Base-by-base conservation (phyloP, 2,797 vertebrate species). In the Cephalopachus bancanus region DNA sequence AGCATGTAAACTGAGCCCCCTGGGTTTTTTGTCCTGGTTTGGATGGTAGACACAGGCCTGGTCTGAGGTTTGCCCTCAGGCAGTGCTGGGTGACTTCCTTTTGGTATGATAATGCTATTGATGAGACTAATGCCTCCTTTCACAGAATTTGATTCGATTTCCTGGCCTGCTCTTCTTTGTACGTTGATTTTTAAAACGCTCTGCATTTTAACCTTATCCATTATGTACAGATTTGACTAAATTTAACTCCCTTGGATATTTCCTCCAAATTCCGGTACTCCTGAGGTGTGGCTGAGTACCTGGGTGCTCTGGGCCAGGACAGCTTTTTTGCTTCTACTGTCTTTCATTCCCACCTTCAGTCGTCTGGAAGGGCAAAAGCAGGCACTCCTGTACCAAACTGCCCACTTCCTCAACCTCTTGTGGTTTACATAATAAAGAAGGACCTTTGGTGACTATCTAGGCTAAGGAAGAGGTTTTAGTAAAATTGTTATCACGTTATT, bases 61-160 rank as follows among this genome's bases (percentile, higher is more conserved):
- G 71, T 87, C 53, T 92, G 74, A 92, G 89, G 90, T 83, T 91
- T 59, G 75, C 51, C 80, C 30, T 44, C 60, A 84, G 62, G 78
- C 92, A 28, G 7, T 89, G 91, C 60, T 95, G 89, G 12, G 4
- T 51, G 81, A 74, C 85, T 93, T 97, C 85, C 92, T 93, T 97
- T 96, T 96, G 91, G 95, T 97, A 44, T 95, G 96, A 69, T 97
- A 96, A 97, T 96, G 16, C 4, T 92, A 89, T 97, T 97, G 96
- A 97, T 97, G 96, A 76, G 87, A 90, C 71, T 94, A 88, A 83
- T 90, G 91, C 88, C 95, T 83, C 84, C 88, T 95, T 92, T 95
- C 91, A 84, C 83, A 71, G 83, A 64, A 96, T 88, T 96, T 92
- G 88, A 97, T 96, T 96, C 78, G 94, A 92, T 97, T 92, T 92